These are phyloP conservation scores for Philotrypesis tridentata DNA, from an alignment of 1,140 invertebrate species.

Conservation along the genomic window DNA sequence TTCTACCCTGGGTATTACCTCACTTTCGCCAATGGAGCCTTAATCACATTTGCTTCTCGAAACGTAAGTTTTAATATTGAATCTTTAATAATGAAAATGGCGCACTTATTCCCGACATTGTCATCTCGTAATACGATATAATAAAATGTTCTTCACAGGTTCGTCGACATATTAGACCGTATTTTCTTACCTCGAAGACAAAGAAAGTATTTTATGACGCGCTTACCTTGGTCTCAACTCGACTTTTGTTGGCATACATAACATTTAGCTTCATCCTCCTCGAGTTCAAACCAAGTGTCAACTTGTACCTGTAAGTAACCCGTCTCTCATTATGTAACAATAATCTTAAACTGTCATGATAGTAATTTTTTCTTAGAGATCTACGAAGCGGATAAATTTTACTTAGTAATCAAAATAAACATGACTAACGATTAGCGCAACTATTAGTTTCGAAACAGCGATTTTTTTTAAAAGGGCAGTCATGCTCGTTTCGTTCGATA, in stretches of 20 bases:
- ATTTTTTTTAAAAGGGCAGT: too few relatives aligned
- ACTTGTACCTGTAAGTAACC: constrained; percentile 79
- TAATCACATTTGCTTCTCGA: constrained; percentile 90
- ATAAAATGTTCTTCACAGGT: constrained; percentile 73
- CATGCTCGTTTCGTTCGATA: too few relatives aligned
- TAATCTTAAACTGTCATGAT: too few relatives aligned
- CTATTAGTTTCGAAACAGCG: too few relatives aligned
- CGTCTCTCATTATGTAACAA: neutral
- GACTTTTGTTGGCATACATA: constrained; percentile 88
- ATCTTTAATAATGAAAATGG: neutral
- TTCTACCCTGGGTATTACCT: constrained; percentile 98
- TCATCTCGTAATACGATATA: constrained; percentile 33
- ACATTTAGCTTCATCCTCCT: constrained; percentile 93
- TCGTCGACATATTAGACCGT: constrained; percentile 82
- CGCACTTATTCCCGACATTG: neutral
- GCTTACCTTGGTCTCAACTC: constrained; percentile 85
- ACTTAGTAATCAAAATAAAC: too few relatives aligned
- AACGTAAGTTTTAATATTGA: constrained; percentile 74
- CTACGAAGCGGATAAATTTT: too few relatives aligned
- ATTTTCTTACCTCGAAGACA: constrained; percentile 80
- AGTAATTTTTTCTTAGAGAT: too few relatives aligned
- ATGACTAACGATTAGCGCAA: too few relatives aligned
- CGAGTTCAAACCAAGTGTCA: constrained; percentile 82
- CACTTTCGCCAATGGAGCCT: constrained; percentile 90
- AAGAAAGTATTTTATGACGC: constrained; percentile 85